phyloP scores from a whole-genome alignment of 2,888 invertebrate species.

The Odontocolon sp. region DNA sequence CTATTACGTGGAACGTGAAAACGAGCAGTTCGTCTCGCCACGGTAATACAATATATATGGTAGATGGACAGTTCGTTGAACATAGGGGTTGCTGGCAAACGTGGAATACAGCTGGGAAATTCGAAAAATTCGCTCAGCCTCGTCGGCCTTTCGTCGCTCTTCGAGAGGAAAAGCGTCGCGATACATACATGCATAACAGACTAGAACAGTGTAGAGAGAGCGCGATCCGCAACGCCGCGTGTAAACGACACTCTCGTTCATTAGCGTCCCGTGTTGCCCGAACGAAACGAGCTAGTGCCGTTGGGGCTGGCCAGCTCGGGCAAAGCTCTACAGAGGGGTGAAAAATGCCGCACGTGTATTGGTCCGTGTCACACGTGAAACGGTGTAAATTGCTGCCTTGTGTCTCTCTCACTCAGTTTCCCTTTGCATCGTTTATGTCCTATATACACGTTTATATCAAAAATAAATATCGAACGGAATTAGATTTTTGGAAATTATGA shows the following conservation, averaged over 20 bases:
- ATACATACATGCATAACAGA: neutral
- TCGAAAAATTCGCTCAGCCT: conserved; percentile 45
- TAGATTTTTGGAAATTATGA: too few species aligned
- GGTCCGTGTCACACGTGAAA: conserved; percentile 25
- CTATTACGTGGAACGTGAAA: conserved; percentile 18
- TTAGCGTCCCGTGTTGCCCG: conserved; percentile 70
- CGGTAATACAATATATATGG: neutral
- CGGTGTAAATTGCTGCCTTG: conserved; percentile 28
- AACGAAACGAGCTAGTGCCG: conserved; percentile 46
- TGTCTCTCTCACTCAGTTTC: conserved; percentile 18
- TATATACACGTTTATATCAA: neutral
- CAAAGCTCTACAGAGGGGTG: conserved; percentile 1
- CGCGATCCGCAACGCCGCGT: conserved; percentile 58
- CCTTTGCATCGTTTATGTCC: conserved; percentile 1
- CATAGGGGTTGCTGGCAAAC: neutral
- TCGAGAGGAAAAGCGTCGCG: conserved; percentile 18
- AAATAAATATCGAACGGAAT: neutral
- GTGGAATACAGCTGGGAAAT: conserved; percentile 26
- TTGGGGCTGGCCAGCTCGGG: neutral
- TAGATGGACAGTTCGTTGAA: neutral
- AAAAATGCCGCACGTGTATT: conserved; percentile 38
- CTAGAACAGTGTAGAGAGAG: conserved; percentile 43
- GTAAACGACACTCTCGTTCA: conserved; percentile 74
- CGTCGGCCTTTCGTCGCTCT: conserved; percentile 8
- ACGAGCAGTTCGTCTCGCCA: conserved; percentile 21